Conservation (phyloP, 2,113 vertebrate genomes). For the Odobenus rosmarus region DNA sequence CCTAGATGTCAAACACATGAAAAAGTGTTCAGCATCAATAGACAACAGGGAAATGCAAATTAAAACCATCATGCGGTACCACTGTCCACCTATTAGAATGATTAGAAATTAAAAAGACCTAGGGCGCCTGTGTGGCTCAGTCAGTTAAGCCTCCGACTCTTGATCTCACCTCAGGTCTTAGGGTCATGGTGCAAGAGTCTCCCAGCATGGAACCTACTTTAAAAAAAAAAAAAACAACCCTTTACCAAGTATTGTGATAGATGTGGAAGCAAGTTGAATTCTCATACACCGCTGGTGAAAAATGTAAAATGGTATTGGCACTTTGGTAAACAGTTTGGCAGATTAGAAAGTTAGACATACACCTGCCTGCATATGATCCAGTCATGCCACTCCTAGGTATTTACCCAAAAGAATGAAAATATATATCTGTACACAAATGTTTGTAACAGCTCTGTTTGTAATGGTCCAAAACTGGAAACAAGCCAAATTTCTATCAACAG, state of each 20-base stretch:
- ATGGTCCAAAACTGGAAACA: constrained; percentile 1
- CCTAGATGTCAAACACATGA: neutral
- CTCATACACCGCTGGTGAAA: neutral
- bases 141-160: neutral
- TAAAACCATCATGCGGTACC: neutral
- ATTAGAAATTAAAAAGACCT: neutral
- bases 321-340: neutral
- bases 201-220: neutral
- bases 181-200: neutral
- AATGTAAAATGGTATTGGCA: neutral
- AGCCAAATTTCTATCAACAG: neutral
- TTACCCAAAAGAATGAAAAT: neutral
- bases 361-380: neutral
- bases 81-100: neutral
- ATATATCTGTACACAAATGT: neutral
- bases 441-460: constrained; percentile 12
- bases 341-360: neutral
- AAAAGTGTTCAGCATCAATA: neutral
- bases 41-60: neutral
- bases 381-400: neutral
- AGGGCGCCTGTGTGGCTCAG: neutral
- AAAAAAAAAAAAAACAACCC: neutral
- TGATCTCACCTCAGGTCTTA: neutral
- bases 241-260: neutral
- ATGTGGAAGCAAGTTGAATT: neutral